Base-by-base conservation (phyloP, 1,140 invertebrate genomes). In the Araneus ventricosus region DNA sequence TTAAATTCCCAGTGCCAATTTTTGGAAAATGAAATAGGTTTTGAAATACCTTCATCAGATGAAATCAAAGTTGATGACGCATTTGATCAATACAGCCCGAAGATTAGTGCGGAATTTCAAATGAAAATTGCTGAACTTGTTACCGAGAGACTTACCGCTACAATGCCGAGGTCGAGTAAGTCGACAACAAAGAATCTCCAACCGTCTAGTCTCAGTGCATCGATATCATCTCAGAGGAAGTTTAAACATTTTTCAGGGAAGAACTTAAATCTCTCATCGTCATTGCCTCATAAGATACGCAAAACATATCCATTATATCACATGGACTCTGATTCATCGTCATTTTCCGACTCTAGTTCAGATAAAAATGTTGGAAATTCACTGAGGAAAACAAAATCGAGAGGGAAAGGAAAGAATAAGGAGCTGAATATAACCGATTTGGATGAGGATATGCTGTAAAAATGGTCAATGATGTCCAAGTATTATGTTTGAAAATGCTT, bases 261-360 rank as follows among this genome's bases (percentile, higher is more conserved):
- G 4, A 63, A 79, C 20, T 24, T 67, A 10, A 84, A 41, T 22
- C 27, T 67, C n/a, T 85, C 63, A 20, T 34, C 91, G 27, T 75
- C 70, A 17, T 59, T 93, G 22, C 52, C 39, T 5, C 84, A 93
- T 39, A 93, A 88, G 30, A 93, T 93, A 10, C 39, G 91, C 6
- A 93, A 93, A 59, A 93, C 91, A 14, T 93, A 93, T 61, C 91
- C 91, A 17, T 37, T 93, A 5, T 86, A n/a, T 86, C 91, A 93
- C 4, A 1, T 93, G 14, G 85, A 93, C 27, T 87, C 85, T 4
- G 91, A 88, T 30, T 93, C 91, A 20, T 92, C 90, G 2, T 87
- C 85, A 27, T 52, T 52, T 6, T 37, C 80, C n/a, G 20, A 52
- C 6, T 84, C 59, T 45, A n/a, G 3, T 52, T 24, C 17, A 22